Evolutionary conservation across 1,140 invertebrate species (phyloP).

Genomic region (Drosophila arawakana): DNA sequence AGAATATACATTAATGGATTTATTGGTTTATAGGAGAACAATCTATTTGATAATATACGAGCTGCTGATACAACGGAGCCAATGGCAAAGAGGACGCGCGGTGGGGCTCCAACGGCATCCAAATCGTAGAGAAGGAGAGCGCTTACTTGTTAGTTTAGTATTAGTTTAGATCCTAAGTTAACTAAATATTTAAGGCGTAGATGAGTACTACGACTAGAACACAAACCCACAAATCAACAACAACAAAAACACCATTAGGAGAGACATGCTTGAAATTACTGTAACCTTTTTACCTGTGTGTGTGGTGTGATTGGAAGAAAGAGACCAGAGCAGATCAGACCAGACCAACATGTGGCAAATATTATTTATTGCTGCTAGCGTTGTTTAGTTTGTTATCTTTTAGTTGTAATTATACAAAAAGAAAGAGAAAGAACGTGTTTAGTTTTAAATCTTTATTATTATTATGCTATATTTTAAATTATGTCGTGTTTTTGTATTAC

Average conservation of each 20-base stretch:
- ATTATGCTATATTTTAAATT: conserved; percentile 58
- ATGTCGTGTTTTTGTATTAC: conserved; percentile 53
- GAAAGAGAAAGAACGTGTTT: not conserved
- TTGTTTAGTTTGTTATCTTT: conserved; percentile 62
- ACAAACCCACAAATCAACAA: conserved; percentile 37
- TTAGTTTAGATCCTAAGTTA: conserved; percentile 75
- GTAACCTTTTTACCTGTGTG: conserved; percentile 47
- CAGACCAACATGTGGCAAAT: conserved; percentile 55
- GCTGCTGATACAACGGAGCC: conserved; percentile 72
- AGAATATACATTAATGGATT: not conserved
- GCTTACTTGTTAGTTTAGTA: conserved; percentile 74
- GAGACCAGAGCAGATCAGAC: not conserved
- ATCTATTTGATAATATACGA: conserved; percentile 71
- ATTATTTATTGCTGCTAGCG: conserved; percentile 33
- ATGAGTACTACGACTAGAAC: conserved; percentile 38
- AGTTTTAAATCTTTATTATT: conserved; percentile 31
- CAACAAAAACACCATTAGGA: conserved; percentile 19
- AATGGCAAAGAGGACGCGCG: conserved; percentile 67
- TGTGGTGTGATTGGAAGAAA: conserved; percentile 16
- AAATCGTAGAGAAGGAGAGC: conserved; percentile 59
- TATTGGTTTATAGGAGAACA: conserved; percentile 55
- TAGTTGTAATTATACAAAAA: conserved; percentile 42
- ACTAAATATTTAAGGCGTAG: conserved; percentile 78
- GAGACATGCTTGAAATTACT: conserved; percentile 38
- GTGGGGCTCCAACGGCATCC: conserved; percentile 56